These are phyloP conservation scores for Exocentrus adspersus DNA, from an alignment of 2,888 invertebrate species.

Conservation along the genomic window DNA sequence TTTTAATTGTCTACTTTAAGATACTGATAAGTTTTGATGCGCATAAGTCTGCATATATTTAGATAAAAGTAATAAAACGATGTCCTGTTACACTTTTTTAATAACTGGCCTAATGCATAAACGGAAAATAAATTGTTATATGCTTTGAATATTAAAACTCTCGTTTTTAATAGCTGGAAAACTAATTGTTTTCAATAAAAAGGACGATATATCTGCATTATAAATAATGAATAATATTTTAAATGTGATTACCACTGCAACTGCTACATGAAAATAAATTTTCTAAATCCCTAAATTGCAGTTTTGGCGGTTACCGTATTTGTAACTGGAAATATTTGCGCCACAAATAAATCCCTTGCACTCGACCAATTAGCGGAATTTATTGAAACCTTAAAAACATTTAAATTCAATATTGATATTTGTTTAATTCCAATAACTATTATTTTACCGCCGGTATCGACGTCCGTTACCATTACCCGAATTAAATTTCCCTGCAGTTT, in stretches of 20 bases:
- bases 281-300: slow-evolving; percentile 35
- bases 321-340: slow-evolving; percentile 39
- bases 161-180: slow-evolving; percentile 6
- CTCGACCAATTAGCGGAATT: slow-evolving; percentile 42
- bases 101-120: not conserved
- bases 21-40: no score
- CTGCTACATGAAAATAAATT: slow-evolving; percentile 32
- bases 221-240: slow-evolving; percentile 29
- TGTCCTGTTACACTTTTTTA: no score
- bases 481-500: no score
- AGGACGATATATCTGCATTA: slow-evolving; percentile 17
- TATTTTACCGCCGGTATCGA: slow-evolving; percentile 6
- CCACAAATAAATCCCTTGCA: slow-evolving; percentile 31
- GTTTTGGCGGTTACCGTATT: slow-evolving; percentile 31
- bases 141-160: not conserved
- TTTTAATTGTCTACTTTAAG: no score
- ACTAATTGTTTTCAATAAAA: slow-evolving; percentile 29
- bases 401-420: slow-evolving; percentile 21
- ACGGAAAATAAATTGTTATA: not conserved
- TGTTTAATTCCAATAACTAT: slow-evolving; percentile 21
- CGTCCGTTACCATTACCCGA: no score
- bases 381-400: slow-evolving; percentile 37
- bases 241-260: slow-evolving; percentile 30
- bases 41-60: no score
- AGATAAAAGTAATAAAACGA: no score